These are phyloP conservation scores for Oxycera nigricornis DNA, from an alignment of 2,888 invertebrate species.

Conservation along the genomic window DNA sequence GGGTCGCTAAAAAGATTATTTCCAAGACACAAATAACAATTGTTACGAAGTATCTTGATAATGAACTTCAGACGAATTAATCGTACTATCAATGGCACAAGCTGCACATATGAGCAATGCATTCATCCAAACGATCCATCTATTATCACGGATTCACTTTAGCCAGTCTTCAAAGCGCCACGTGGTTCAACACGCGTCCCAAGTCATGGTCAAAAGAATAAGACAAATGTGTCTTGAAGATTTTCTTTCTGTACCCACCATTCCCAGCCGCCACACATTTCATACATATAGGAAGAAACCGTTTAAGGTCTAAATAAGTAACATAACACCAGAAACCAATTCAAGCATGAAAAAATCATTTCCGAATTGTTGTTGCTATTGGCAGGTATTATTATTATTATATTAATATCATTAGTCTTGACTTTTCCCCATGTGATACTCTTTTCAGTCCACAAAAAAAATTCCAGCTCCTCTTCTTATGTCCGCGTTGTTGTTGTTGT, in stretches of 20 bases:
- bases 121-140: constrained; percentile 1
- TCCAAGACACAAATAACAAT: no score
- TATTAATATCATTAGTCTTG: background rate
- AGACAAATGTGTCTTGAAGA: constrained; percentile 42
- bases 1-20: no score
- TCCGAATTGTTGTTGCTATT: background rate
- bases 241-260: no score
- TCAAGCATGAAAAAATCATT: constrained; percentile 31
- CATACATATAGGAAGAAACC: constrained; percentile 14
- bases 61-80: background rate
- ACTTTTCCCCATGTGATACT: background rate
- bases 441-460: background rate
- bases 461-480: background rate
- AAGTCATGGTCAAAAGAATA: constrained; percentile 40
- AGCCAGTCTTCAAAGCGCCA: constrained; percentile 12
- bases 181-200: constrained; percentile 44
- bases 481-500: background rate
- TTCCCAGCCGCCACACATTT: background rate
- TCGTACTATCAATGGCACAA: background rate
- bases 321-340: constrained; percentile 18
- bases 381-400: background rate
- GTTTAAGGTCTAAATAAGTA: constrained; percentile 8
- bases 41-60: no score
- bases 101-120: background rate
- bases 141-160: background rate